Evolutionary conservation across 2,113 vertebrate species (phyloP).

Genomic region (Antennarius striatus): DNA sequence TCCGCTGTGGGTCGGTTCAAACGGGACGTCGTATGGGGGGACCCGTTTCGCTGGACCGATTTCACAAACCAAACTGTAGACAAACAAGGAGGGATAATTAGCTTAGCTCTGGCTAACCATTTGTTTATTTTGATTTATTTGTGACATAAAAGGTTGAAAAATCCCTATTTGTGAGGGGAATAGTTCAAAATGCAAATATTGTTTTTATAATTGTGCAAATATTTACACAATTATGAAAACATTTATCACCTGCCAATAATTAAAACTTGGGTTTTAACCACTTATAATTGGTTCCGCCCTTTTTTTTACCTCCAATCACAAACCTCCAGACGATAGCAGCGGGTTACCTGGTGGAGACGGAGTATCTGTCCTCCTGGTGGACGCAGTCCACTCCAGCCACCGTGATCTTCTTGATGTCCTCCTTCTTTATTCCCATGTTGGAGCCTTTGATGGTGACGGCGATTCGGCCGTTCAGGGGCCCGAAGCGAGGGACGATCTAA

Average conservation of each 20-base stretch:
- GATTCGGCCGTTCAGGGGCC: slow-evolving; percentile 87
- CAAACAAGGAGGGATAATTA: not conserved
- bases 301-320: too few relatives aligned
- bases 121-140: too few relatives aligned
- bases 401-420: slow-evolving; percentile 83
- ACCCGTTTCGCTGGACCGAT: slow-evolving; percentile 52
- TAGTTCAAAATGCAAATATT: too few relatives aligned
- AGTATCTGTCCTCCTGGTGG: slow-evolving; percentile 86
- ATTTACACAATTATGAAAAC: too few relatives aligned
- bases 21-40: slow-evolving; percentile 40
- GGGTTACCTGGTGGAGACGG: slow-evolving; percentile 90
- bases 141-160: too few relatives aligned
- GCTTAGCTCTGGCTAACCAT: too few relatives aligned
- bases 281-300: too few relatives aligned
- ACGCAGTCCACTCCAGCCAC: slow-evolving; percentile 84
- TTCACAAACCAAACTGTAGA: slow-evolving; percentile 79
- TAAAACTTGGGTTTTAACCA: too few relatives aligned
- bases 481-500: slow-evolving; percentile 89
- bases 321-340: not conserved
- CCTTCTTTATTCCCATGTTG: slow-evolving; percentile 88
- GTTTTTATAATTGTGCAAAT: too few relatives aligned
- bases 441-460: slow-evolving; percentile 91
- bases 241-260: too few relatives aligned
- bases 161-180: too few relatives aligned
- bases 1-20: slow-evolving; percentile 22